These are phyloP conservation scores for Indri indri DNA, from an alignment of 2,113 vertebrate species.

Conservation along the genomic window DNA sequence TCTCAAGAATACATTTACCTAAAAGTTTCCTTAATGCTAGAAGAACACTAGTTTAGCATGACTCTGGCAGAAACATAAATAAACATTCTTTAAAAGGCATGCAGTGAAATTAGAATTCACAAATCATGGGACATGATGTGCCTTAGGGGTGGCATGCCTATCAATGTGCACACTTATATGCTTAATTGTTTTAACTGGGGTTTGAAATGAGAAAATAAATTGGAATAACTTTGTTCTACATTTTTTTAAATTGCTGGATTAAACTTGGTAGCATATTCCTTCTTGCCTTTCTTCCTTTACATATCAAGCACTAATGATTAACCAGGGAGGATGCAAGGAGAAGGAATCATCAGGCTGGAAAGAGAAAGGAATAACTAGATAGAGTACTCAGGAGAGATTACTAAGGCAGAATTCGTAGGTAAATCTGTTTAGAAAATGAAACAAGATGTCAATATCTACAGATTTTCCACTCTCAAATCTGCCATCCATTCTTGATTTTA, in stretches of 20 bases:
- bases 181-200: slow-evolving; percentile 33
- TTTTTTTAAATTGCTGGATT: neutral
- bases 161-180: neutral
- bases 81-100: neutral
- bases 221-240: neutral
- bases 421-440: neutral
- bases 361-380: neutral
- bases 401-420: neutral
- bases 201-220: slow-evolving; percentile 42
- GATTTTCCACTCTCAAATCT: neutral
- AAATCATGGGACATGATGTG: neutral
- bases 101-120: neutral
- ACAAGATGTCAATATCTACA: neutral
- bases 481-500: neutral
- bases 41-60: neutral
- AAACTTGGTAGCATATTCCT: neutral
- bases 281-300: neutral
- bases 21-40: neutral
- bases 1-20: neutral
- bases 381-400: neutral
- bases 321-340: neutral
- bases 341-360: neutral
- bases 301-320: neutral
- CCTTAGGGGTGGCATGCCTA: neutral
- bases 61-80: neutral